These are phyloP conservation scores for Climacteris rufus DNA, from an alignment of 2,113 vertebrate species.

Conservation along the genomic window DNA sequence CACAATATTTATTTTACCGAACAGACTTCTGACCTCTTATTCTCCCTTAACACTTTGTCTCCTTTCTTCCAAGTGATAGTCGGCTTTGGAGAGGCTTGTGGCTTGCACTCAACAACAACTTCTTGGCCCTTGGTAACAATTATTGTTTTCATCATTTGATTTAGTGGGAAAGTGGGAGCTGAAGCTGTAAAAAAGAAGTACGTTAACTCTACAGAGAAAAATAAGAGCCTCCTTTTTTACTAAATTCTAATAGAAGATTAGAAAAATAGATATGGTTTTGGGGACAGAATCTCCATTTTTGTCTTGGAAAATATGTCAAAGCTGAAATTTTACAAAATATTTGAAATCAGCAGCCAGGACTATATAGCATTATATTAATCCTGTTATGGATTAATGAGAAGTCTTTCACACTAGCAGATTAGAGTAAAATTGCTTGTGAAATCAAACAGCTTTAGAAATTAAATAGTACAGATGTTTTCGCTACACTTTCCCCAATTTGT, in stretches of 20 bases:
- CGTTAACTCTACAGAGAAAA: not conserved
- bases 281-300: not conserved
- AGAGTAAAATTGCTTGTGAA: not conserved
- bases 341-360: not conserved
- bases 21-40: constrained; percentile 81
- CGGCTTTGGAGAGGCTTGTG: constrained; percentile 91
- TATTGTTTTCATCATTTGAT: constrained; percentile 79
- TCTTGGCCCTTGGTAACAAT: constrained; percentile 88
- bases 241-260: not conserved
- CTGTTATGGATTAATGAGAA: not conserved
- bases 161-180: constrained; percentile 82
- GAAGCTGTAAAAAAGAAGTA: constrained; percentile 78
- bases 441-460: not conserved
- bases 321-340: not conserved
- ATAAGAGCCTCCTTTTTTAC: not conserved
- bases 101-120: constrained; percentile 86
- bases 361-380: not conserved
- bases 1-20: not conserved
- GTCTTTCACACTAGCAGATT: not conserved
- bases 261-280: not conserved
- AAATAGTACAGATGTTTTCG: not conserved
- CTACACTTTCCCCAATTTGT: not conserved
- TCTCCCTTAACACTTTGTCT: constrained; percentile 81
- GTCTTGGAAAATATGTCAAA: not conserved
- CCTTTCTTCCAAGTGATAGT: constrained; percentile 88